A percentile compares a stretch with the other conserved stretches of the same genome.
Conservation (phyloP, 2,888 invertebrate genomes). For the Acanthosepion pharaonis region DNA sequence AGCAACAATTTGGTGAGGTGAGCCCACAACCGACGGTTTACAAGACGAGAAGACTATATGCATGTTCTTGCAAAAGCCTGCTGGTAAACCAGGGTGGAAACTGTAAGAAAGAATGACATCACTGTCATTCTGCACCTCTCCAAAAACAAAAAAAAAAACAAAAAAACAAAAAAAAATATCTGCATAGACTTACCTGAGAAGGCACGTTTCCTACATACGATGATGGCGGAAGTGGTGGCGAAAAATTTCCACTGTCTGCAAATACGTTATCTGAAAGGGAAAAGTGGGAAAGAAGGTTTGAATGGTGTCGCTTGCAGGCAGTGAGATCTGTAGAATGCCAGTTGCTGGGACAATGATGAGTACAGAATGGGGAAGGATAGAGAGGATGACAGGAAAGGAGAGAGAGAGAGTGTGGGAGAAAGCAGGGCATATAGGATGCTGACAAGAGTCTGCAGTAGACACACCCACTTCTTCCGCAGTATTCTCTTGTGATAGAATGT, state of each 20-base stretch:
- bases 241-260: not conserved
- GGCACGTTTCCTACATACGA: not conserved
- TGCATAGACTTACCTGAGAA: conserved; percentile 34
- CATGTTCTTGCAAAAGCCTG: not conserved
- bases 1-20: too few relatives aligned
- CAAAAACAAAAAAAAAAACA: not conserved
- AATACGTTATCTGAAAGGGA: not conserved
- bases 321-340: not conserved
- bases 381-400: too few relatives aligned
- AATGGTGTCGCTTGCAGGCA: not conserved
- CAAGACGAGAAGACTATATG: not conserved
- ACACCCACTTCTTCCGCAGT: not conserved
- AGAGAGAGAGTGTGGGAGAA: too few relatives aligned
- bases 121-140: not conserved
- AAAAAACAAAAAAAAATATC: not conserved
- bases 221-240: conserved; percentile 35
- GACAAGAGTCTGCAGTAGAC: not conserved
- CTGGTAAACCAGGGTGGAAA: not conserved
- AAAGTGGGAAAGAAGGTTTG: not conserved
- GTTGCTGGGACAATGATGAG: not conserved
- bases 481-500: not conserved
- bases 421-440: not conserved
- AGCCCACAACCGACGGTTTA: too few relatives aligned
- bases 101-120: not conserved
- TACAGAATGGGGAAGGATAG: too few relatives aligned